Conservation (phyloP, 2,888 invertebrate genomes). For the Crioceris asparagi region DNA sequence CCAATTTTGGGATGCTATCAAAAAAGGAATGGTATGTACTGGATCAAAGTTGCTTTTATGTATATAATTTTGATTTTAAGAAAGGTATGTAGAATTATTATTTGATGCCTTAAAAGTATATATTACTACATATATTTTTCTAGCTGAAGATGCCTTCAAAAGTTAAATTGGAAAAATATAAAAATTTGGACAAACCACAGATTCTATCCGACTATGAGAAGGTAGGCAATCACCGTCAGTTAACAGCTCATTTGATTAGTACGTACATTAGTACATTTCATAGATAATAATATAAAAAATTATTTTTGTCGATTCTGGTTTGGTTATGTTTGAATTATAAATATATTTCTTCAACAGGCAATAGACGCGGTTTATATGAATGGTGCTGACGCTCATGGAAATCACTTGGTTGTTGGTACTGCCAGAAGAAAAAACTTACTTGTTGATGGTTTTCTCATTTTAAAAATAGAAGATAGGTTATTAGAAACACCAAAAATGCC, state of each 20-base stretch:
- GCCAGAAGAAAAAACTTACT: constrained; percentile 46
- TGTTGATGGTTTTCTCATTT: constrained; percentile 51
- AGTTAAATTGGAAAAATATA: constrained; percentile 29
- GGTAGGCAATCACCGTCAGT: no score
- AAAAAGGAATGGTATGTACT: constrained; percentile 40
- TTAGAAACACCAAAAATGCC: constrained; percentile 50
- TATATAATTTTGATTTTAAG: constrained; percentile 36
- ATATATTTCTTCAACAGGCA: no score
- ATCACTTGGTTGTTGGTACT: constrained; percentile 48
- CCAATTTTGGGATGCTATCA: constrained; percentile 41
- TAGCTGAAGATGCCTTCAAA: constrained; percentile 10
- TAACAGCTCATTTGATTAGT: no score
- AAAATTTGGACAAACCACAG: constrained; percentile 45
- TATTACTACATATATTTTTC: constrained; percentile 6
- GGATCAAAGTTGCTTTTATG: constrained; percentile 42
- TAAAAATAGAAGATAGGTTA: constrained; percentile 46
- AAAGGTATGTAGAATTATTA: constrained; percentile 36
- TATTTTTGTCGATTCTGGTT: background rate
- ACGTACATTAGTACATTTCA: no score
- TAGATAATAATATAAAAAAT: no score
- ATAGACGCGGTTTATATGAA: constrained; percentile 58
- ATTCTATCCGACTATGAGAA: constrained; percentile 42
- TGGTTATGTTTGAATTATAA: no score
- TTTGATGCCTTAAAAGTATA: constrained; percentile 17
- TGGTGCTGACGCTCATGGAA: constrained; percentile 48